Evolutionary conservation across 2,888 invertebrate genomes (phyloP).

Genomic region (Eueremaeus valkanovi): DNA sequence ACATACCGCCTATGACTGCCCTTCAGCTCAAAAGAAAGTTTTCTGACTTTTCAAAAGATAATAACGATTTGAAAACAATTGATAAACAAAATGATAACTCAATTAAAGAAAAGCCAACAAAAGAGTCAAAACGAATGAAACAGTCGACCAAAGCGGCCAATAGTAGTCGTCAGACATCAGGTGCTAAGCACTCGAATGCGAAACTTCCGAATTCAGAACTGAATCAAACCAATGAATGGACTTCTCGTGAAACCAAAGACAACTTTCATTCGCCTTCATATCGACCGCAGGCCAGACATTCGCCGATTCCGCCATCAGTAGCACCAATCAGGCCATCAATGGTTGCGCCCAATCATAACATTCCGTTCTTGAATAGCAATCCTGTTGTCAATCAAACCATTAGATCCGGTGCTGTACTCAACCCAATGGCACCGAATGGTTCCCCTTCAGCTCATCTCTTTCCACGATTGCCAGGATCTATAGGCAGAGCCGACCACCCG

Average conservation of each 20-base stretch:
- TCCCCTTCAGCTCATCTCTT: background rate
- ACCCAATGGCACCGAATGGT: background rate
- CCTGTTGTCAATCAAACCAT: conserved; percentile 20
- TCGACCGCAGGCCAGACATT: conserved; percentile 2
- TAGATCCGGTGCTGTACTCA: conserved; percentile 12
- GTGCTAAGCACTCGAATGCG: conserved; percentile 1
- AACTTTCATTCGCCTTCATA: conserved; percentile 20
- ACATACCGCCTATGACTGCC: background rate
- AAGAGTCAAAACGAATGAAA: conserved; percentile 21
- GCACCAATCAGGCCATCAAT: background rate
- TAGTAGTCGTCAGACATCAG: background rate
- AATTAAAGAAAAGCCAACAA: conserved; percentile 6
- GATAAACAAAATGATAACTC: conserved; percentile 39
- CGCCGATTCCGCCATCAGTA: background rate
- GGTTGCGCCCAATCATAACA: conserved; percentile 25
- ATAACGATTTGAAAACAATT: conserved; percentile 16
- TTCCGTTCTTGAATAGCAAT: conserved; percentile 36
- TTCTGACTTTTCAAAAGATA: conserved; percentile 19
- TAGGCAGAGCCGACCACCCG: background rate
- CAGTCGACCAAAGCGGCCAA: background rate
- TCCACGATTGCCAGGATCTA: background rate
- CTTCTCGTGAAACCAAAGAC: conserved; percentile 14
- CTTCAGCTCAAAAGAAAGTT: background rate
- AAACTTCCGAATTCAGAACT: background rate
- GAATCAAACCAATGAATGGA: background rate